Base-by-base conservation (phyloP, 2,113 vertebrate species). In the Hirundichthys speculiger region DNA sequence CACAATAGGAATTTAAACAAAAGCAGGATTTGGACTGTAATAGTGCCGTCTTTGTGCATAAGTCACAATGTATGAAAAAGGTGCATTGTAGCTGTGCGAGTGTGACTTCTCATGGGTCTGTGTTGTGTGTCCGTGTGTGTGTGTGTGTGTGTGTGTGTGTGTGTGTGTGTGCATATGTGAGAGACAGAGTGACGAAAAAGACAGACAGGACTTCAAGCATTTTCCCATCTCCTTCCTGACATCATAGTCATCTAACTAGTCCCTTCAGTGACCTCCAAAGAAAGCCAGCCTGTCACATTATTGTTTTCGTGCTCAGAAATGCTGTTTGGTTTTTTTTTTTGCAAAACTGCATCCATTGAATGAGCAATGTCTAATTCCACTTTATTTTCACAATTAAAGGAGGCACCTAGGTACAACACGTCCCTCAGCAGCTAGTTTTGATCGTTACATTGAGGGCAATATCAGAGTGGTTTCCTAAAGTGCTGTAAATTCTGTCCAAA, bases 1-100 rank as follows among this genome's bases (percentile, higher is more conserved):
- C 34, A 88, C 80, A 88, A 84, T 84, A 50, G 61, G 47, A 66
- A 63, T 75, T 34, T 48, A 79, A 52, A 82, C 82, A 86, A 83
- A 87, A 83, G 73, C 72, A 39, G 82, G 65, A 80, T 80, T 88
- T 85, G 27, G 80, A 43, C 63, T 79, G 64, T 59, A 79, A 75
- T 72, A 73, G 46, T 74, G 38, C 39, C 15, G 1, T 59, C 52
- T 64, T 19, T 50, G 18, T 59, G 40, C 27, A 21, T 62, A 27
- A 20, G 41, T 34, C 22, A n/a, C 14, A 50, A 50, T 54, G 19
- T 38, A 22, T 42, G 13, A 59, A 25, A 54, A 50, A 52, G 24
- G 14, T 67, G 40, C 39, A 30, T 59, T 59, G 63, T 71, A 38
- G 67, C 0, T 12, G 51, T 34, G 15, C n/a, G 30, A 49, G 40